These are phyloP conservation scores for Alviniconcha strummeri DNA, from an alignment of 2,888 invertebrate genomes.

Conservation along the genomic window DNA sequence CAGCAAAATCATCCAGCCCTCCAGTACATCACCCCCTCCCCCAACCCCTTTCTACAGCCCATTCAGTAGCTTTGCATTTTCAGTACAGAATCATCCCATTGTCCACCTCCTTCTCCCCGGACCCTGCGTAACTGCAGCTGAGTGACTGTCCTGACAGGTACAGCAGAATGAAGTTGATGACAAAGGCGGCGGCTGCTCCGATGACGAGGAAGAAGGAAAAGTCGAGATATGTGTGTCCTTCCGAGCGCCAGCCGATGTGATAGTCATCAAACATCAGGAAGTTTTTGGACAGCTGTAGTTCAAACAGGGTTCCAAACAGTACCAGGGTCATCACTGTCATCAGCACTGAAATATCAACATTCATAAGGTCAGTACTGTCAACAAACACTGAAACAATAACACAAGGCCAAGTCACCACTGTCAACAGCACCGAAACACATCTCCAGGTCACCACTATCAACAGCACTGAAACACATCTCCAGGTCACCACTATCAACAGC, in stretches of 20 bases:
- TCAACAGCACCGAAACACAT: too few relatives aligned
- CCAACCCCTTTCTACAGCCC: not conserved
- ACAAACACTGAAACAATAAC: not conserved
- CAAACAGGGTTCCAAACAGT: constrained; percentile 22
- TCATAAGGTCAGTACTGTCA: not conserved
- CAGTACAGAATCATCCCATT: constrained; percentile 84
- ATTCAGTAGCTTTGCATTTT: not conserved
- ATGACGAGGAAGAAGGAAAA: constrained; percentile 92
- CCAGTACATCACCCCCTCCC: not conserved
- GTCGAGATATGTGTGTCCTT: constrained; percentile 86
- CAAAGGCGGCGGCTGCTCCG: constrained; percentile 81
- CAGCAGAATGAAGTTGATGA: constrained; percentile 84
- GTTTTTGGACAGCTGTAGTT: constrained; percentile 19
- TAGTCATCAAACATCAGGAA: constrained; percentile 27
- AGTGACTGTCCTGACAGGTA: constrained; percentile 83
- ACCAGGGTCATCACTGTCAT: constrained; percentile 9
- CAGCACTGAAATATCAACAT: constrained; percentile 4
- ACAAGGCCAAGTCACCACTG: too few relatives aligned
- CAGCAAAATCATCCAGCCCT: too few relatives aligned
- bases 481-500: too few relatives aligned
- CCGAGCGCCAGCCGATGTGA: constrained; percentile 85
- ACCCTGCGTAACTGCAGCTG: constrained; percentile 79
- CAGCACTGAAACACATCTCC: too few relatives aligned
- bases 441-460: too few relatives aligned
- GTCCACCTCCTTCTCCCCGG: constrained; percentile 77